phyloP scores from a whole-genome alignment of 2,113 vertebrate genomes.

The Pongo pygmaeus region DNA sequence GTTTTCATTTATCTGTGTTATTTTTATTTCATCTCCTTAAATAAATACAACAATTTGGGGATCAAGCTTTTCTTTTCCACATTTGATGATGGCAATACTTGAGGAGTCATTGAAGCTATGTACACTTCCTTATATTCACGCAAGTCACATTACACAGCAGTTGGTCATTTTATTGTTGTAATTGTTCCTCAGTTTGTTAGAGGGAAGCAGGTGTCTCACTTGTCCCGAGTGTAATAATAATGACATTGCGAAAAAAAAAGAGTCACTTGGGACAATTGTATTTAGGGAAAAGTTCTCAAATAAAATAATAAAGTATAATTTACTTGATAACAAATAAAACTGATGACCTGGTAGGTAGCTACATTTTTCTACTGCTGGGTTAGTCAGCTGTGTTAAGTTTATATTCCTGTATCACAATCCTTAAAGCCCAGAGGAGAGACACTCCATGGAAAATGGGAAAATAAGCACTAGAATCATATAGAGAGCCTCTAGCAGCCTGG shows the following conservation, averaged over 20 bases:
- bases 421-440: not conserved
- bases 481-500: slow-evolving; percentile 56
- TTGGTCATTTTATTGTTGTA: slow-evolving; percentile 39
- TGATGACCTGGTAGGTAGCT: not conserved
- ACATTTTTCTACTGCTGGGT: not conserved
- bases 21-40: not conserved
- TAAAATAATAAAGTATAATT: slow-evolving; percentile 46
- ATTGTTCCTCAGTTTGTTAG: slow-evolving; percentile 39
- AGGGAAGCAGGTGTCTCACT: slow-evolving; percentile 57
- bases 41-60: slow-evolving; percentile 17
- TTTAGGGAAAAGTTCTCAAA: slow-evolving; percentile 51
- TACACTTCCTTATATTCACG: slow-evolving; percentile 14
- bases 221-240: slow-evolving; percentile 44
- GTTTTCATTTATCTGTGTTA: not conserved
- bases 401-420: not conserved
- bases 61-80: not conserved
- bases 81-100: slow-evolving; percentile 14
- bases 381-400: slow-evolving; percentile 10
- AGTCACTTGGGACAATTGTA: not conserved
- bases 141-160: slow-evolving; percentile 26
- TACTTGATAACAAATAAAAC: slow-evolving; percentile 58
- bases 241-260: slow-evolving; percentile 24
- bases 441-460: not conserved
- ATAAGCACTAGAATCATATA: not conserved
- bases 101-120: not conserved